Base-by-base conservation (phyloP, 2,888 invertebrate genomes). In the Andrena bucephala region DNA sequence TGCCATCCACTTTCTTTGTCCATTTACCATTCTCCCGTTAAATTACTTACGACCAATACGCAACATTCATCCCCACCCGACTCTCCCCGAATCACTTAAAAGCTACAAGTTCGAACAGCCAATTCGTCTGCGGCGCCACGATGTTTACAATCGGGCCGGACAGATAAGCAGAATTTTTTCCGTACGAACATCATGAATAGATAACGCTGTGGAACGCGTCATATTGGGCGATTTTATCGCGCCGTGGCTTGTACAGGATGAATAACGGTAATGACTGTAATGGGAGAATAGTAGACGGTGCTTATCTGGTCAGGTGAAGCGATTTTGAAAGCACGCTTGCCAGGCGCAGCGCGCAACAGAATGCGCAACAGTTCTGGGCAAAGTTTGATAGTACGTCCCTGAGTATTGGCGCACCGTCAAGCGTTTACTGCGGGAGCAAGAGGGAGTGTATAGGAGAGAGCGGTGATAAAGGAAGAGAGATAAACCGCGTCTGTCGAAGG, bases 381-480 rank as follows among this genome's bases (percentile, higher is more conserved):
- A n/a, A 33, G 31, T 1, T 20, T 29, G 13, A 13, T 69, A 48
- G 66, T 84, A 84, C 84, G 80, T 71, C 73, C 84, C 84, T 84
- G 84, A 77, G 74, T 84, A 84, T 84, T 84, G 84, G 84, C 84
- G 84, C 75, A 84, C 69, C 79, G 76, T 83, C 75, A 70, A 84
- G 83, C 80, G 71, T 80, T 84, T 73, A 63, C 76, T 48, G 65
- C 27, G 50, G 71, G 76, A 84, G 84, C 4, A 68, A 84, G 80
- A 83, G 50, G 48, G 50, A 63, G 29, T 27, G 52, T 71, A 73
- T 24, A 8, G 77, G 70, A 71, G 74, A 54, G 74, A 68, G 48
- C 20, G 50, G 69, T 36, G 85, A 70, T 72, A 69, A 72, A 85
- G 73, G 74, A 68, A 85, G 83, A 83, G 50, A 68, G 74, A 80